These are phyloP conservation scores for Monomorium pharaonis DNA, from an alignment of 1,140 invertebrate genomes.

Conservation along the genomic window DNA sequence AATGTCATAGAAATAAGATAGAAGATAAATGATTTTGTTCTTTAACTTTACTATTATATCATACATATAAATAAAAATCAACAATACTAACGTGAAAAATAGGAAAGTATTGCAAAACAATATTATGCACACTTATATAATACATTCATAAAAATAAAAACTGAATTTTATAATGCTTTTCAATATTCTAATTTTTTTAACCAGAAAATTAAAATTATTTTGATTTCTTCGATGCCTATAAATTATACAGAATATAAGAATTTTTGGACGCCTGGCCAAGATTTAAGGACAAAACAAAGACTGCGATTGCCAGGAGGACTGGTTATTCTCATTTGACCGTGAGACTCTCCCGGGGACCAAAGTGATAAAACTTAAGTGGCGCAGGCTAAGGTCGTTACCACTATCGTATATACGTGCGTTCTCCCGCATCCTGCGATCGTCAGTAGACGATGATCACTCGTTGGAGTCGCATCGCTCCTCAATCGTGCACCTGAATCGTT, in stretches of 20 bases:
- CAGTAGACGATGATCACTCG: conserved; percentile 72
- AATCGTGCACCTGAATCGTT: background rate
- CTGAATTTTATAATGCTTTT: background rate
- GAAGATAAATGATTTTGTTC: background rate
- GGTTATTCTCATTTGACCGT: conserved; percentile 71
- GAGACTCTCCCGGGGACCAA: conserved; percentile 55
- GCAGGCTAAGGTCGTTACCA: conserved; percentile 72
- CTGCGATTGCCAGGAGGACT: conserved; percentile 15
- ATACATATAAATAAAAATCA: background rate
- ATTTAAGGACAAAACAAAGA: conserved; percentile 40
- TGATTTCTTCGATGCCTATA: background rate
- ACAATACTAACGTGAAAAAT: background rate
- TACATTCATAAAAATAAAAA: background rate
- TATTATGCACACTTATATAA: background rate
- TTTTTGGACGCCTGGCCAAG: background rate
- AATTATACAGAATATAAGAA: background rate
- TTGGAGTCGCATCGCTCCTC: conserved; percentile 60
- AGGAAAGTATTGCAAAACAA: background rate
- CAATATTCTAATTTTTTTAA: background rate
- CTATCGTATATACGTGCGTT: conserved; percentile 59
- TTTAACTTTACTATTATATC: background rate
- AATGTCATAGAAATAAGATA: background rate
- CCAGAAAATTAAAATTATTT: background rate
- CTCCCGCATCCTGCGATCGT: conserved; percentile 58
- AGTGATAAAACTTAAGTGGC: conserved; percentile 72